phyloP scores from a whole-genome alignment of 2,888 invertebrate species.

The Philhelius pedissequus region DNA sequence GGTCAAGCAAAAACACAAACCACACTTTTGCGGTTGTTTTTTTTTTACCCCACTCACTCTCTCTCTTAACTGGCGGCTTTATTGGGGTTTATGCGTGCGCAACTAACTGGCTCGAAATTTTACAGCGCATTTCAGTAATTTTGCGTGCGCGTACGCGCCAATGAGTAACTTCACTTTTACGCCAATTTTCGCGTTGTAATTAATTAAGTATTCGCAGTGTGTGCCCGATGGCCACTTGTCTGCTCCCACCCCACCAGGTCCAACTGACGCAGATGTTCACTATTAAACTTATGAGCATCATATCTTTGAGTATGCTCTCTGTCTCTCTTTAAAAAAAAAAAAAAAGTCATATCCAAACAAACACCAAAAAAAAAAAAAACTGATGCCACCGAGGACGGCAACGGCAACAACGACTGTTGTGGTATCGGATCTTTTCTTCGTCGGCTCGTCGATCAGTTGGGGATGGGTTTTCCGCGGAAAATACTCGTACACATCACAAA shows the following conservation, averaged over 20 bases:
- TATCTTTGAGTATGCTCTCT: slow-evolving; percentile 30
- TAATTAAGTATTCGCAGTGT: slow-evolving; percentile 68
- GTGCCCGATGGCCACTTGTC: slow-evolving; percentile 34
- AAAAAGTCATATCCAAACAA: slow-evolving; percentile 22
- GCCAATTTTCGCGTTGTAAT: slow-evolving; percentile 62
- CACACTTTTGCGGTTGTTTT: background rate
- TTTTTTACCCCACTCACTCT: background rate
- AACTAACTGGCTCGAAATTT: slow-evolving; percentile 31
- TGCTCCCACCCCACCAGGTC: background rate
- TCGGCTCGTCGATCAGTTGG: slow-evolving; percentile 56
- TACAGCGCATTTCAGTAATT: slow-evolving; percentile 37
- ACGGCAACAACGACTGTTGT: slow-evolving; percentile 32
- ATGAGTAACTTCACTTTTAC: slow-evolving; percentile 28
- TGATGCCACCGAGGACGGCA: slow-evolving; percentile 19
- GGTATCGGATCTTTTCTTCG: slow-evolving; percentile 38
- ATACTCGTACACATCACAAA: too few relatives aligned
- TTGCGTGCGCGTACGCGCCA: slow-evolving; percentile 48
- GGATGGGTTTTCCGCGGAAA: slow-evolving; percentile 63
- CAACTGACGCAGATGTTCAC: background rate
- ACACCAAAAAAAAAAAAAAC: slow-evolving; percentile 10
- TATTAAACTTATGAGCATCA: slow-evolving; percentile 1
- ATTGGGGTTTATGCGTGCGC: slow-evolving; percentile 56
- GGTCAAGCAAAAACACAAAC: slow-evolving; percentile 45
- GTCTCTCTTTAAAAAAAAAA: slow-evolving; percentile 48
- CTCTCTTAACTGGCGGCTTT: background rate